Evolutionary conservation across 1,140 invertebrate genomes (phyloP).

Genomic region (Musca domestica): DNA sequence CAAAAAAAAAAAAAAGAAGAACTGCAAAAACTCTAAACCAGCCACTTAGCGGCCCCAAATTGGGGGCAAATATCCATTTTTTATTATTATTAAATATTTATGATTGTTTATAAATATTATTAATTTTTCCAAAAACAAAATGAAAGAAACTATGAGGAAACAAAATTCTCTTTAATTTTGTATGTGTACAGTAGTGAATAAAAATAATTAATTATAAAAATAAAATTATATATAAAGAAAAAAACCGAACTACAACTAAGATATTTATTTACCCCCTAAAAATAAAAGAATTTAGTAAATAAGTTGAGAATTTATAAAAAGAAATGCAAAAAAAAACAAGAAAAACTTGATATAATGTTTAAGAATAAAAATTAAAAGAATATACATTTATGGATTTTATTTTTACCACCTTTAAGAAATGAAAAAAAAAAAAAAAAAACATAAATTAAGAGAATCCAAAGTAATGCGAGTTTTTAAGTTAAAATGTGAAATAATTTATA

Average conservation of each 20-base stretch:
- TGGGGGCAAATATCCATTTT: neutral
- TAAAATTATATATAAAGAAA: neutral
- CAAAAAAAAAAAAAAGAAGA: neutral
- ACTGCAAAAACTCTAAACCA: neutral
- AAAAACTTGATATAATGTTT: conserved; percentile 2
- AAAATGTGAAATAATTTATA: conserved; percentile 19
- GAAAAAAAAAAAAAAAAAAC: neutral
- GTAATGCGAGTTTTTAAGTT: no score
- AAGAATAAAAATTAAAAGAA: neutral
- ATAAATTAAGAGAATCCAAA: neutral
- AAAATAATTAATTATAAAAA: conserved; percentile 14
- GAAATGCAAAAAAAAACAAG: neutral
- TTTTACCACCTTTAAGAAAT: no score
- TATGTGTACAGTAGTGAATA: conserved; percentile 24
- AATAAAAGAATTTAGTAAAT: conserved; percentile 11
- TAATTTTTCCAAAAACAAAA: neutral
- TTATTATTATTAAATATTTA: neutral
- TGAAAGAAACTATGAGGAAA: neutral
- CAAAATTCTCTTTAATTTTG: conserved; percentile 11
- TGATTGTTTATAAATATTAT: neutral
- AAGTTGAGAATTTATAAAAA: conserved; percentile 13
- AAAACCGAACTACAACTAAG: neutral
- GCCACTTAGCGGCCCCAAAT: neutral
- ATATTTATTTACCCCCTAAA: conserved; percentile 20
- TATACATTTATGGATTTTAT: no score